Percentiles rank a stretch among this genome's conserved stretches.
Conservation (phyloP, 2,113 vertebrate genomes). For the Tamias sibiricus region DNA sequence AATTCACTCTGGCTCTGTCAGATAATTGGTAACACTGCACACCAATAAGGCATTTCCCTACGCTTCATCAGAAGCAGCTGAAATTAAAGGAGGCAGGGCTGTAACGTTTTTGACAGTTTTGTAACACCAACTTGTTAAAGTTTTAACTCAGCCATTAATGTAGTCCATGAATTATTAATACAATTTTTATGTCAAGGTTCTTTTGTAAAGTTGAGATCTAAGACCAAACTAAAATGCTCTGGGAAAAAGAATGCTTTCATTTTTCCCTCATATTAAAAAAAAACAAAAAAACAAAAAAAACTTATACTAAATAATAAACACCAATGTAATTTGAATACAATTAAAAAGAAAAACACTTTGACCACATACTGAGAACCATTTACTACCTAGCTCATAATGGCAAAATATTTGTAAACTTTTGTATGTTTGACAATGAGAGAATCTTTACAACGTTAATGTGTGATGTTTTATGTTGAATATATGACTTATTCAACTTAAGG, state of each 20-base stretch:
- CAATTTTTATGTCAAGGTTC: slow-evolving; percentile 80
- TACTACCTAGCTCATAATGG: neutral
- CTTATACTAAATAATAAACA: slow-evolving; percentile 48
- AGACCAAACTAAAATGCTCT: slow-evolving; percentile 72
- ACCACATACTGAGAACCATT: neutral
- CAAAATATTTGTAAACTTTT: slow-evolving; percentile 57
- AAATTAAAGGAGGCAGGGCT: slow-evolving; percentile 88
- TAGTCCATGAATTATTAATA: slow-evolving; percentile 87
- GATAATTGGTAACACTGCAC: slow-evolving; percentile 94
- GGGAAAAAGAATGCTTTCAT: slow-evolving; percentile 66
- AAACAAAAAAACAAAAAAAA: slow-evolving; percentile 46
- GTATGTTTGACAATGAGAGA: neutral
- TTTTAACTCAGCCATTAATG: slow-evolving; percentile 88
- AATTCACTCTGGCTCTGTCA: slow-evolving; percentile 89
- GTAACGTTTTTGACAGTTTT: slow-evolving; percentile 89
- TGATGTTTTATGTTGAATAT: slow-evolving; percentile 6
- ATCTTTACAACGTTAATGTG: neutral
- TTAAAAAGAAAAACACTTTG: neutral
- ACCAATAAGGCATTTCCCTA: slow-evolving; percentile 91
- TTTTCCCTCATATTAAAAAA: slow-evolving; percentile 39
- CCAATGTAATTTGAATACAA: neutral
- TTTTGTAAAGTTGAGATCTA: slow-evolving; percentile 78
- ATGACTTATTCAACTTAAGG: neutral
- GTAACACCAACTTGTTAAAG: slow-evolving; percentile 89
- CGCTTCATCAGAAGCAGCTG: slow-evolving; percentile 87